These are phyloP conservation scores for Cosmopolites sordidus DNA, from an alignment of 2,888 invertebrate genomes.

Conservation along the genomic window DNA sequence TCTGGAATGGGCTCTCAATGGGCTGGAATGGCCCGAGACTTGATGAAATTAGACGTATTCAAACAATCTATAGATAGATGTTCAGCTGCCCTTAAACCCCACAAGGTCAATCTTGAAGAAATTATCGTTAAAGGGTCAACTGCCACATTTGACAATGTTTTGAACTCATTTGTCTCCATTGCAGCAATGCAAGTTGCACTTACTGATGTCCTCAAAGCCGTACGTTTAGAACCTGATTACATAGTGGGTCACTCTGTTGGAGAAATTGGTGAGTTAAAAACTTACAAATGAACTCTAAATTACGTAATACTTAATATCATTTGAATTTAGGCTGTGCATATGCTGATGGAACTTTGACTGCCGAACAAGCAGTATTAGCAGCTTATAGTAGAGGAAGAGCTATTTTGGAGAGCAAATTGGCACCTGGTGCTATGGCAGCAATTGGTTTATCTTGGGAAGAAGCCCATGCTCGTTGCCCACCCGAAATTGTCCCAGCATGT, in stretches of 20 bases:
- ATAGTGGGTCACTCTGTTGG: constrained; percentile 96
- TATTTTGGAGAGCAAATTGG: constrained; percentile 69
- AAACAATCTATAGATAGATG: constrained; percentile 71
- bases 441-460: constrained; percentile 88
- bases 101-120: constrained; percentile 78
- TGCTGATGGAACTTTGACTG: constrained; percentile 91
- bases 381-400: constrained; percentile 91
- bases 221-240: constrained; percentile 84
- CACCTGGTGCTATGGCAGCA: constrained; percentile 86
- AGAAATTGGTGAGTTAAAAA: constrained; percentile 62
- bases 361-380: constrained; percentile 88
- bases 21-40: constrained; percentile 88
- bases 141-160: constrained; percentile 75
- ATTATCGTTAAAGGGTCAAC: constrained; percentile 73
- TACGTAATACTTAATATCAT: no score
- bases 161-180: constrained; percentile 89
- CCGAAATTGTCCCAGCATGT: constrained; percentile 82
- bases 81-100: constrained; percentile 70
- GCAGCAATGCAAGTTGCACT: constrained; percentile 94
- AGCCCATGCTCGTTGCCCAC: constrained; percentile 66
- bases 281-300: no score
- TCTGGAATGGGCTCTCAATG: constrained; percentile 99
- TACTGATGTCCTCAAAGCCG: constrained; percentile 75
- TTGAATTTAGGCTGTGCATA: constrained; percentile 92
- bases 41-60: constrained; percentile 81